Evolutionary conservation across 2,113 vertebrate genomes (phyloP), one percentile per base, ranked within the genome.

Genomic region (Motacilla tschutschensis): DNA sequence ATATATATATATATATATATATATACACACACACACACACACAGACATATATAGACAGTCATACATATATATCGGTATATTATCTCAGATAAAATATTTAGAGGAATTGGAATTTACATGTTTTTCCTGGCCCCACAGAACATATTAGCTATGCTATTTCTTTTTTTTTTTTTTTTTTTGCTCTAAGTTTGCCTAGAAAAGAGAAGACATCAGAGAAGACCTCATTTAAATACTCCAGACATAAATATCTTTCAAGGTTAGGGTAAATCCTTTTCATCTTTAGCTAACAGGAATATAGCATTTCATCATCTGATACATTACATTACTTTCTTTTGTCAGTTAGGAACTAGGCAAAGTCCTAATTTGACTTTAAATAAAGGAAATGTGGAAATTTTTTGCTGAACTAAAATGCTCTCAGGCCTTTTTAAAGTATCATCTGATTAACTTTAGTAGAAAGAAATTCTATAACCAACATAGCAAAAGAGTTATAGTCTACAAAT

Each of bases 231-330:
- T 76, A 54, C 35, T 67, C n/a, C 8, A 81, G 65, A 31, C n/a
- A 44, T 66, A 87, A 89, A 50, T 77, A 40, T 43, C 29, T 81
- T 76, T 79, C 79, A 88, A 69, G 17, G 20, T 73, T 86, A 79
- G 51, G 21, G 15, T 73, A 82, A 75, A 86, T 76, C 43, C 18
- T 71, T 89, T 91, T 88, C 24, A 88, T 78, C 81, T 79, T 74
- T 47, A 69, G n/a, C 24, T 88, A 50, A 43, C 14, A 62, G 35
- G 25, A 84, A 28, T 86, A 22, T 53, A 38, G 8, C 8, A 60
- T 86, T 86, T 86, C 13, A 26, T 75, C 17, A 12, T 53, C 53
- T 75, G 17, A 41, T 71, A 14, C 18, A 41, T 85, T n/a, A 40
- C 60, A 55, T 35, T 59, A 19, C 33, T 74, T 59, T 79, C 10